Conservation (phyloP, 2,888 invertebrate genomes). For the Marronus borbonicus region DNA sequence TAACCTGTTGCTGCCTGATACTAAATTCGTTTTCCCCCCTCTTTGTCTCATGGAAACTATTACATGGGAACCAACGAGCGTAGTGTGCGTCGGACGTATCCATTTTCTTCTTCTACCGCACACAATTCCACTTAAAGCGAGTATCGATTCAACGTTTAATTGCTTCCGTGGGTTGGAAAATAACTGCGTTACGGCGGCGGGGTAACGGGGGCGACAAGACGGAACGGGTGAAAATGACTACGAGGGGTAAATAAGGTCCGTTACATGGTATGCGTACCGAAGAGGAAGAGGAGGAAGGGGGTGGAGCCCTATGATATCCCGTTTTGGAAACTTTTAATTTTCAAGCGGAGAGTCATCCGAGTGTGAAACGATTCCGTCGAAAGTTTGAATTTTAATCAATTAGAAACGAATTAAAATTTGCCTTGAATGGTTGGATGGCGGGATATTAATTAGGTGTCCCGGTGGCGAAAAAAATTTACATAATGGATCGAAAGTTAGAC, state of each 20-base stretch:
- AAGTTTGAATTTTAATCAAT: slow-evolving; percentile 42
- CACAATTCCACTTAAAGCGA: slow-evolving; percentile 35
- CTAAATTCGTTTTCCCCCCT: neutral
- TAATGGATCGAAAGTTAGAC: slow-evolving; percentile 9
- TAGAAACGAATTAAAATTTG: slow-evolving; percentile 37
- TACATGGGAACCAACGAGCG: neutral
- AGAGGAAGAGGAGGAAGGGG: neutral
- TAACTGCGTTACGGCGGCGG: slow-evolving; percentile 8
- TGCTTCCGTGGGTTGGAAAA: slow-evolving; percentile 40
- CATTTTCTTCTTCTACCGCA: slow-evolving; percentile 31
- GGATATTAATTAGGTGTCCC: slow-evolving; percentile 32
- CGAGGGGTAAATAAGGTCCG: slow-evolving; percentile 33
- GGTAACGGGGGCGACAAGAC: neutral
- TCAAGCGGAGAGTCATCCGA: slow-evolving; percentile 31
- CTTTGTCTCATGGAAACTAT: slow-evolving; percentile 24
- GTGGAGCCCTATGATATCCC: slow-evolving; percentile 2
- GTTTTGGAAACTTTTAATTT: slow-evolving; percentile 42
- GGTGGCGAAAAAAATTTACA: slow-evolving; percentile 21
- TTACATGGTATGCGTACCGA: slow-evolving; percentile 12
- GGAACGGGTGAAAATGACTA: slow-evolving; percentile 27
- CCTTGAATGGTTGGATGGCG: slow-evolving; percentile 17
- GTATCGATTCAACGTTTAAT: slow-evolving; percentile 41
- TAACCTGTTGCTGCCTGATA: slow-evolving; percentile 24
- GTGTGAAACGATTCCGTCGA: slow-evolving; percentile 34
- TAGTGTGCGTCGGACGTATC: slow-evolving; percentile 31